phyloP scores from a whole-genome alignment of 2,113 vertebrate species.

The Engystomops pustulosus region DNA sequence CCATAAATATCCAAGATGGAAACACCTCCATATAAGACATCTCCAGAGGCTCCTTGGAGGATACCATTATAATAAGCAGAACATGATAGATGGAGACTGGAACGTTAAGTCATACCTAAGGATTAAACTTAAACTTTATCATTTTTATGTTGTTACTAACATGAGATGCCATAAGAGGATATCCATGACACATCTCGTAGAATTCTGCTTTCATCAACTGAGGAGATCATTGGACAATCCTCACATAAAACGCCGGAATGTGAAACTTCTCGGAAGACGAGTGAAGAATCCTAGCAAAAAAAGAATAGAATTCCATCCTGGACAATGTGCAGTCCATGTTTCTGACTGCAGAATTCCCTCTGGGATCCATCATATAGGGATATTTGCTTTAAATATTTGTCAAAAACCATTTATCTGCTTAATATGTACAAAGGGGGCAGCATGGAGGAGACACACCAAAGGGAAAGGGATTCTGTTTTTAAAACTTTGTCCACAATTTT shows the following conservation, averaged over 20 bases:
- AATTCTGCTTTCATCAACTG: background rate
- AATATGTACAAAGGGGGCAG: too few relatives aligned
- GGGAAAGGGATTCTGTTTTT: too few relatives aligned
- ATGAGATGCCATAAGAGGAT: background rate
- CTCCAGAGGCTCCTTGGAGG: too few relatives aligned
- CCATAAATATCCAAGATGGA: too few relatives aligned
- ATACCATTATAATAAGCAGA: too few relatives aligned
- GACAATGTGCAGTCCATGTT: constrained; percentile 70
- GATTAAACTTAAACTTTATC: too few relatives aligned
- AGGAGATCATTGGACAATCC: background rate
- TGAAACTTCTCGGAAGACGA: constrained; percentile 10
- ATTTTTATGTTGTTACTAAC: too few relatives aligned
- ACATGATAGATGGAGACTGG: too few relatives aligned
- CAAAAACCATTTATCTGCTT: too few relatives aligned
- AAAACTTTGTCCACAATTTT: too few relatives aligned
- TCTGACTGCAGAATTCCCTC: constrained; percentile 68
- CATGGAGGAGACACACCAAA: too few relatives aligned
- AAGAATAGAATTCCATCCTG: background rate
- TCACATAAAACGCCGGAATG: background rate
- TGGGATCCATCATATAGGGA: constrained; percentile 51
- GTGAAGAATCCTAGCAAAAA: constrained; percentile 1
- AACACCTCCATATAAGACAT: too few relatives aligned
- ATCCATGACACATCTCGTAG: background rate
- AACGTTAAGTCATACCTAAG: background rate
- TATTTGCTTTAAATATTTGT: constrained; percentile 54